Evolutionary conservation across 2,797 vertebrate genomes (phyloP).

Genomic region (Xenops minutus): DNA sequence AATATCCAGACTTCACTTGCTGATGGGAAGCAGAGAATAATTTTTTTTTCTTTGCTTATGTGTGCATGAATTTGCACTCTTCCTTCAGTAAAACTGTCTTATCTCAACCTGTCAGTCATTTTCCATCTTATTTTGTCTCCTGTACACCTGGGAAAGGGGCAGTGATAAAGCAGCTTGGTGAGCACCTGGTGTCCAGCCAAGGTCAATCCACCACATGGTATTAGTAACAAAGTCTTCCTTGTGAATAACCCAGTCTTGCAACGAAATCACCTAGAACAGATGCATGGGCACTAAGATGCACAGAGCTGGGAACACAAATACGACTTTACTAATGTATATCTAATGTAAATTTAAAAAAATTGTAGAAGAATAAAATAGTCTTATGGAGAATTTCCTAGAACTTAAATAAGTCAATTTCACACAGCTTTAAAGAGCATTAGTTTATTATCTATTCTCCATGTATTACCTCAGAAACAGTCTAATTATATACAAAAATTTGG

Average conservation of each 20-base stretch:
- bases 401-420: constrained; percentile 56
- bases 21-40: background rate
- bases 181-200: background rate
- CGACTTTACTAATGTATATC: background rate
- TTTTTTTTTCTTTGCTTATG: background rate
- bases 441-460: constrained; percentile 90
- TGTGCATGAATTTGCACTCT: fast-evolving
- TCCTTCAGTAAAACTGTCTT: background rate
- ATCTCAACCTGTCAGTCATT: background rate
- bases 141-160: background rate
- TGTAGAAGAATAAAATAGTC: background rate
- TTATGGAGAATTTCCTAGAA: constrained; percentile 20
- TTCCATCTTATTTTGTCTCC: background rate
- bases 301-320: background rate
- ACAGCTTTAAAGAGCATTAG: constrained; percentile 86
- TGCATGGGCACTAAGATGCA: fast-evolving
- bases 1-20: background rate
- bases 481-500: constrained; percentile 95
- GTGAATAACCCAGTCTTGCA: background rate
- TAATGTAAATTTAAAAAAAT: background rate
- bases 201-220: background rate
- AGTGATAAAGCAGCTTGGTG: background rate
- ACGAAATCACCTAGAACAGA: background rate
- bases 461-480: constrained; percentile 90
- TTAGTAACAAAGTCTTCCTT: background rate